Conservation (phyloP, 2,888 invertebrate species). For the Agonopterix arenella region DNA sequence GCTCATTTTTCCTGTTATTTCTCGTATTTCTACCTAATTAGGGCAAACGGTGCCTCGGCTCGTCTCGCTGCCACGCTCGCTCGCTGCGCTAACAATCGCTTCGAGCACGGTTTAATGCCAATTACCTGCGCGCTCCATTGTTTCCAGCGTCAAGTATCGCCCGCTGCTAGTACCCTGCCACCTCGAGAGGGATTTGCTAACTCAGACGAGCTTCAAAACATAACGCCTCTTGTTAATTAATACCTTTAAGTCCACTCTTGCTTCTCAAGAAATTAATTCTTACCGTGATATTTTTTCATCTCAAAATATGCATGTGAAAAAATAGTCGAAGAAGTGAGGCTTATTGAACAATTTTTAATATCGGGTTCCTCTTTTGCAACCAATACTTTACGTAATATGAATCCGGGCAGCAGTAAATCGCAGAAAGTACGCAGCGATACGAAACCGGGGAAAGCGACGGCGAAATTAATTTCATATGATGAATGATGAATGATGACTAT, state of each 20-base stretch:
- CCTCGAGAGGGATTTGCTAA: conserved; percentile 30
- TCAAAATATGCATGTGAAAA: conserved; percentile 2
- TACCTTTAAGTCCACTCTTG: conserved; percentile 5
- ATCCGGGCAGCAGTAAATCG: conserved; percentile 55
- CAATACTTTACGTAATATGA: conserved; percentile 53
- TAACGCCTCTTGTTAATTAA: conserved; percentile 21
- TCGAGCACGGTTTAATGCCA: conserved; percentile 55
- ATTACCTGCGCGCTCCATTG: conserved; percentile 55
- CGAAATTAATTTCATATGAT: conserved; percentile 71
- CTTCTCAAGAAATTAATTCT: too few relatives aligned
- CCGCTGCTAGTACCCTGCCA: conserved; percentile 12
- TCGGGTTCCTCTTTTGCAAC: conserved; percentile 32
- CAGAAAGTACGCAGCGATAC: conserved; percentile 50
- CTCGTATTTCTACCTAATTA: conserved; percentile 58
- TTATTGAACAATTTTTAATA: conserved; percentile 36
- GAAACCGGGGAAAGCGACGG: conserved; percentile 42
- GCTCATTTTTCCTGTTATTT: conserved; percentile 27
- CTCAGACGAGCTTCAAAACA: neutral
- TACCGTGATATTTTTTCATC: neutral
- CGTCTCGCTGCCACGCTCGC: conserved; percentile 22
- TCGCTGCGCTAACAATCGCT: conserved; percentile 44
- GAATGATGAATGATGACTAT: conserved; percentile 69
- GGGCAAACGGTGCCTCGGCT: conserved; percentile 24
- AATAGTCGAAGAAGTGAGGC: conserved; percentile 4
- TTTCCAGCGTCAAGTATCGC: conserved; percentile 47